Conservation (phyloP, 2,113 vertebrate genomes). For the Saguinus imperator region DNA sequence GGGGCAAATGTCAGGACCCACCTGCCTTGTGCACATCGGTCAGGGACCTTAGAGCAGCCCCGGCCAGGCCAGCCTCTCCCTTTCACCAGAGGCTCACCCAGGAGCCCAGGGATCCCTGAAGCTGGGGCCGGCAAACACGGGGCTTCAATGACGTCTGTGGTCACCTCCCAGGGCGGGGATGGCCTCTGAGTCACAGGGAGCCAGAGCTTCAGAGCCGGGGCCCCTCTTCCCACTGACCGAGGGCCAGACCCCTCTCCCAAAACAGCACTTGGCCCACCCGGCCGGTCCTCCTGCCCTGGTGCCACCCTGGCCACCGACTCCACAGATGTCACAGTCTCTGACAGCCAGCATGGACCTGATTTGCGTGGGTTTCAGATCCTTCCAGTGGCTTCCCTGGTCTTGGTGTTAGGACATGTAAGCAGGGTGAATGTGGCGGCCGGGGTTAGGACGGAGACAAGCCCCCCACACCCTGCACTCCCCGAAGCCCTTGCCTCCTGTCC, state of each 20-base stretch:
- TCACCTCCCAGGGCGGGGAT: not conserved
- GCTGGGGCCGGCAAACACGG: not conserved
- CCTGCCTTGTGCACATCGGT: too few relatives aligned
- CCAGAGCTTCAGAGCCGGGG: too few relatives aligned
- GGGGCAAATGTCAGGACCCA: not conserved
- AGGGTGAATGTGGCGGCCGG: too few relatives aligned
- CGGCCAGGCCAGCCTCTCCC: not conserved
- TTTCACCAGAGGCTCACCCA: not conserved
- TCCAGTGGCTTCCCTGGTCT: not conserved
- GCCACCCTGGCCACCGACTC: too few relatives aligned
- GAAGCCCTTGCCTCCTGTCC: not conserved
- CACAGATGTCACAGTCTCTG: accelerated
- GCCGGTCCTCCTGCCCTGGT: not conserved
- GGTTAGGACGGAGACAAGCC: not conserved
- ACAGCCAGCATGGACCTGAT: not conserved
- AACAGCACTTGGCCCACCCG: too few relatives aligned
- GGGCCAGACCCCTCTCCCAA: too few relatives aligned
- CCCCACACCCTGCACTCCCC: too few relatives aligned
- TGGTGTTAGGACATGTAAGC: too few relatives aligned
- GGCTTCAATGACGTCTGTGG: not conserved
- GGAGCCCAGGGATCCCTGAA: too few relatives aligned
- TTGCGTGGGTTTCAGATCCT: not conserved
- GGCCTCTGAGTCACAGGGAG: too few relatives aligned
- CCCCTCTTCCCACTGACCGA: too few relatives aligned
- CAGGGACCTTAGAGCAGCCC: not conserved